Evolutionary conservation across 2,797 vertebrate species (phyloP), one percentile per base, ranked within the genome.

Genomic region (Diglossa cyanea): DNA sequence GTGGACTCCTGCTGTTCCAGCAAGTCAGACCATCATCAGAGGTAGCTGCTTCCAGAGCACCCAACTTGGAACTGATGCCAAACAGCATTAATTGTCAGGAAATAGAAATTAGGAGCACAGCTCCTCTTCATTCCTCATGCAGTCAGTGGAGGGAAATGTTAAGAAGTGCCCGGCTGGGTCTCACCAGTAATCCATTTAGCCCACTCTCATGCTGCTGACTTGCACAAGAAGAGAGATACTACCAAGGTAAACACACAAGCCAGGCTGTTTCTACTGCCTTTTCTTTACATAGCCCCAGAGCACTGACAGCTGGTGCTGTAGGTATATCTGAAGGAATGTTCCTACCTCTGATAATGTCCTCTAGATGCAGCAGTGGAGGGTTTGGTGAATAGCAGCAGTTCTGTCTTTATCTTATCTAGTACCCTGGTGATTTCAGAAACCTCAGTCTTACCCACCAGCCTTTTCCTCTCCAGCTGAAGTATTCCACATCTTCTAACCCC

Each of bases 81-180:
- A 87, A 67, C 40, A 74, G 51, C 31, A 78, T 40, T 67, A 81
- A 79, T 39, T 53, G 25, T 54, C 60, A 68, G 83, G 68, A 94
- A 90, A 89, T 28, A 85, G 16, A 88, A 91, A 94, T 63, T 31
- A 82, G 53, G 39, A 89, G 35, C 50, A 82, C 50, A 87, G 60
- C 15, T 82, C 74, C 39, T 63, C 23, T 76, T 76, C 30, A 53
- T 60, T 92, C 74, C 48, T 87, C 60, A 55, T 9, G 12, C 54
- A 79, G 58, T 51, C 51, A 70, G 65, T 37, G 35, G 28, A 71
- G 31, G 4, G 48, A 91, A 71, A 54, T 2, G 1, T 85, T 76
- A 82, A 68, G 37, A 51, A 1, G 1, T 40, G 25, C 15, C 33
- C 35, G 13, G 11, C 17, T 53, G 61, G 8, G 9, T 70, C 63